Conservation (phyloP, 1,140 invertebrate species). For the Antheraea pernyi region DNA sequence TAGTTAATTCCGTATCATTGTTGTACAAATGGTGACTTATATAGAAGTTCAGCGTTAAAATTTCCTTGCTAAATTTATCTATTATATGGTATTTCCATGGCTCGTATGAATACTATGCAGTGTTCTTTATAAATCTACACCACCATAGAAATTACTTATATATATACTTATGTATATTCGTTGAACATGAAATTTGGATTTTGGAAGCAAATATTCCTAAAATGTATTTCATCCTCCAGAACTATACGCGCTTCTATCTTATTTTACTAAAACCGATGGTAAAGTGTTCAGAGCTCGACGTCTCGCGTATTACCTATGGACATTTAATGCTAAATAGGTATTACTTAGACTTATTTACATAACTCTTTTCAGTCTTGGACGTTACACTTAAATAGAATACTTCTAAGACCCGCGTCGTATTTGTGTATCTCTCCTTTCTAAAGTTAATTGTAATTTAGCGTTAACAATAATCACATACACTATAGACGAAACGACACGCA, state of each 20-base stretch:
- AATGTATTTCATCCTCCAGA: slow-evolving; percentile 24
- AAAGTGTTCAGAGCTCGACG: slow-evolving; percentile 31
- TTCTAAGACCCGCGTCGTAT: slow-evolving; percentile 76
- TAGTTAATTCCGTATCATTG: too few species aligned
- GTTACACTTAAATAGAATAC: slow-evolving; percentile 77
- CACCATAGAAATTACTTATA: too few species aligned
- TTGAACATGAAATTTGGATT: slow-evolving; percentile 70
- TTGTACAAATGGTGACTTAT: too few species aligned
- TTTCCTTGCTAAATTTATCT: too few species aligned
- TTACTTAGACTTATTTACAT: slow-evolving; percentile 75
- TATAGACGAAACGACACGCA: background rate
- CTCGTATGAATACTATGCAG: too few species aligned
- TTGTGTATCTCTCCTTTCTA: slow-evolving; percentile 18
- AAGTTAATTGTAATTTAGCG: background rate
- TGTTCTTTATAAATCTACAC: too few species aligned
- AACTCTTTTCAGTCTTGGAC: slow-evolving; percentile 76
- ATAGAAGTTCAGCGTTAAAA: too few species aligned
- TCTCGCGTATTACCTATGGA: slow-evolving; percentile 70
- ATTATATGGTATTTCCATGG: too few species aligned
- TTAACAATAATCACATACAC: background rate
- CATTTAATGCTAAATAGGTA: slow-evolving; percentile 76
- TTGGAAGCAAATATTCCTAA: slow-evolving; percentile 65
- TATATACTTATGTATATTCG: slow-evolving; percentile 75
- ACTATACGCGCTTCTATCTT: background rate
- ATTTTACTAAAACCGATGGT: slow-evolving; percentile 9